Percentiles rank a stretch among this genome's conserved stretches.
phyloP scores from a whole-genome alignment of 2,797 vertebrate genomes.

The Sebastes kiyomatsui region DNA sequence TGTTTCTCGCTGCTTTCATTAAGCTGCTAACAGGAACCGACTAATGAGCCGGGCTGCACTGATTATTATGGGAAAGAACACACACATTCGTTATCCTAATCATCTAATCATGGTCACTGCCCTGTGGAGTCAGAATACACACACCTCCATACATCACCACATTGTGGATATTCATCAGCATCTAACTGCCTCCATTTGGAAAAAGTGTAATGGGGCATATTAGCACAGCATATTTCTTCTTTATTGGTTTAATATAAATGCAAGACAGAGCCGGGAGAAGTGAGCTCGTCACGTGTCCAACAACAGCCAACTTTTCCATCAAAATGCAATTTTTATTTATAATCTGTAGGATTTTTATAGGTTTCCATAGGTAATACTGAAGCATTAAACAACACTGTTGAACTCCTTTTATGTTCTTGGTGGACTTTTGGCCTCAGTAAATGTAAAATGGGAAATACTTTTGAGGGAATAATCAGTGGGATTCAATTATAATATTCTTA shows the following conservation, averaged over 20 bases:
- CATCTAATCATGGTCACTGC: constrained; percentile 59
- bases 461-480: not conserved
- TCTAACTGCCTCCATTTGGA: constrained; percentile 36
- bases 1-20: constrained; percentile 54
- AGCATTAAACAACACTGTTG: not conserved
- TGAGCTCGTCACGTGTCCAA: not conserved
- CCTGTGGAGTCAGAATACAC: constrained; percentile 55
- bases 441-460: not conserved
- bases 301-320: not conserved
- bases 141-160: constrained; percentile 46
- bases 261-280: not conserved
- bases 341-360: not conserved
- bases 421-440: not conserved
- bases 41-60: constrained; percentile 66
- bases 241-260: constrained; percentile 32
- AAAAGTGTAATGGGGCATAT: constrained; percentile 37
- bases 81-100: constrained; percentile 64
- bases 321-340: not conserved
- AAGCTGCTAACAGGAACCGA: constrained; percentile 61
- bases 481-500: not conserved
- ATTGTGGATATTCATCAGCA: constrained; percentile 47
- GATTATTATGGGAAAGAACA: constrained; percentile 63
- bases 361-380: not conserved
- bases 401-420: not conserved
- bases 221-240: constrained; percentile 37